Conservation (phyloP, 2,888 invertebrate genomes). For the Melipona bicolor region DNA sequence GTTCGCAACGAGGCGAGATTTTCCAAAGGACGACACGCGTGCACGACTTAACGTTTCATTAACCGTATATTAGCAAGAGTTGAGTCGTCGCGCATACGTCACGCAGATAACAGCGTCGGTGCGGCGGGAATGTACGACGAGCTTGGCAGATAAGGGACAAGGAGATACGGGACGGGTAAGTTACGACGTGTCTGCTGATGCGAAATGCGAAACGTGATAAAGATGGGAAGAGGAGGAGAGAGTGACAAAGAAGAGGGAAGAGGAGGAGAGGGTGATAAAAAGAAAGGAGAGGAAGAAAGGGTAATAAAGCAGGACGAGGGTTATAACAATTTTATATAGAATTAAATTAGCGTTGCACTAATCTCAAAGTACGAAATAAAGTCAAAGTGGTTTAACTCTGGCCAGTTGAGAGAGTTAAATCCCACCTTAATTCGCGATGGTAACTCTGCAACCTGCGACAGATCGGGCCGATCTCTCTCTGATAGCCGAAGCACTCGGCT, state of each 20-base stretch:
- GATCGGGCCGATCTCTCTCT: neutral
- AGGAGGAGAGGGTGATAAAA: too few species aligned
- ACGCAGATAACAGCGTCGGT: conserved; percentile 70
- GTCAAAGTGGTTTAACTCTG: too few species aligned
- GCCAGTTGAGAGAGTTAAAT: too few species aligned
- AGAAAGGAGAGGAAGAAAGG: too few species aligned
- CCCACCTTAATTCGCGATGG: too few species aligned
- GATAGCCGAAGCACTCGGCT: conserved; percentile 30
- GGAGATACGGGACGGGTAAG: conserved; percentile 73
- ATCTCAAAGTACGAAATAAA: too few species aligned
- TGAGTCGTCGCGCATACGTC: conserved; percentile 72
- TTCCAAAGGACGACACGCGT: conserved; percentile 41
- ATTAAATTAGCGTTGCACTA: too few species aligned
- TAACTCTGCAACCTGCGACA: too few species aligned
- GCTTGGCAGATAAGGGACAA: conserved; percentile 73
- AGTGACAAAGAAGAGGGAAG: too few species aligned
- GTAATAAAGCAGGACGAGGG: too few species aligned
- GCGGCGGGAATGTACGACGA: conserved; percentile 73
- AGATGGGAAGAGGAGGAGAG: too few species aligned
- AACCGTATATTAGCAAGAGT: conserved; percentile 76
- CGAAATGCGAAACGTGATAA: conserved; percentile 53
- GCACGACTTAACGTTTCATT: conserved; percentile 75
- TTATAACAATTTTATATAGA: too few species aligned
- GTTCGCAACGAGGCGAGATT: conserved; percentile 25
- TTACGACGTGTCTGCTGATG: conserved; percentile 71